phyloP scores from a whole-genome alignment of 2,113 vertebrate genomes.

The Ailurus styani region DNA sequence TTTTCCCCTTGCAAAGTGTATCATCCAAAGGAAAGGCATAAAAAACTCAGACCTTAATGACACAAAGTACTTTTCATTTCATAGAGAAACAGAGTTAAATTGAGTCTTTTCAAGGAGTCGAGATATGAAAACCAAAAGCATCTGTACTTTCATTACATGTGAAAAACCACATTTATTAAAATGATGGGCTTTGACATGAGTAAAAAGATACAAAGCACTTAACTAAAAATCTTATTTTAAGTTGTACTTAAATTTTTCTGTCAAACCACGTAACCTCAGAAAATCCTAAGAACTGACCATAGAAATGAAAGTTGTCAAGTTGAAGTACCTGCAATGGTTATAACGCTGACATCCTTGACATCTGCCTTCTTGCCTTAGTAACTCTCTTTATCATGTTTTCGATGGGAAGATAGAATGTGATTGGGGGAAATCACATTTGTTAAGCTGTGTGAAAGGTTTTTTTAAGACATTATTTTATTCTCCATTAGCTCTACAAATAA shows the following conservation, averaged over 20 bases:
- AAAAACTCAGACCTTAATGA: neutral
- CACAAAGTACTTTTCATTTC: neutral
- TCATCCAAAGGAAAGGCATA: neutral
- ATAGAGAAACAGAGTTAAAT: neutral
- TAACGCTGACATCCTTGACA: neutral
- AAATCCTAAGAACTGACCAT: neutral
- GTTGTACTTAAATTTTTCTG: neutral
- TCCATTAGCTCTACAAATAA: neutral
- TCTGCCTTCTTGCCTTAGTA: neutral
- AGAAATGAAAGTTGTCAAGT: slow-evolving; percentile 5
- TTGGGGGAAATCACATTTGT: neutral
- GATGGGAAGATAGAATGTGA: neutral
- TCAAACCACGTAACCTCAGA: neutral
- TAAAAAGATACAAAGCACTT: neutral
- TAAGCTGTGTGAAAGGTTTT: neutral
- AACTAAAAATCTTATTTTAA: neutral
- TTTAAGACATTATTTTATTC: neutral
- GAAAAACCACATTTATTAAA: slow-evolving; percentile 34
- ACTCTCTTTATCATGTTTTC: neutral
- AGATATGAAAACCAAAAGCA: neutral
- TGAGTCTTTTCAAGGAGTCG: neutral
- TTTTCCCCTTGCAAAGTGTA: slow-evolving; percentile 36
- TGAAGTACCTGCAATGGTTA: neutral
- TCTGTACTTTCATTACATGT: neutral
- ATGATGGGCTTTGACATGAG: neutral